A percentile compares a stretch with the other conserved stretches of the same genome.
Conservation (phyloP, 2,113 vertebrate genomes). For the Brachyhypopomus occidentalis region DNA sequence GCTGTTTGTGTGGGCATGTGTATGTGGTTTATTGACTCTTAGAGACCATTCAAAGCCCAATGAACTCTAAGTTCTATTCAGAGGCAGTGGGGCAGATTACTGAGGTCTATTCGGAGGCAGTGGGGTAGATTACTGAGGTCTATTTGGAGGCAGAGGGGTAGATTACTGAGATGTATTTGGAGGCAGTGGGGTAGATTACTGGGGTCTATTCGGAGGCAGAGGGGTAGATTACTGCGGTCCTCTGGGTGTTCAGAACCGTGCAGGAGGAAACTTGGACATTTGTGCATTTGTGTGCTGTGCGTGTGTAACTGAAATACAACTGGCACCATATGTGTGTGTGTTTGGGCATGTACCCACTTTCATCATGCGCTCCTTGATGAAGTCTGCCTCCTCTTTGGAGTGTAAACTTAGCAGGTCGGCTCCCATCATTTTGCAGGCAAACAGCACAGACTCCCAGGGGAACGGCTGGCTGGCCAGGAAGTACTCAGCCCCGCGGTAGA, state of each 20-base stretch:
- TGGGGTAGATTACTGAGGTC: too few relatives aligned
- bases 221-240: too few relatives aligned
- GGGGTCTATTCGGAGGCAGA: too few relatives aligned
- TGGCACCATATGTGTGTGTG: constrained; percentile 24
- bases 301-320: not conserved
- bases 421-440: constrained; percentile 85
- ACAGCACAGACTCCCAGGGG: constrained; percentile 77
- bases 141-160: too few relatives aligned
- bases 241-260: too few relatives aligned
- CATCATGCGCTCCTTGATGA: constrained; percentile 81
- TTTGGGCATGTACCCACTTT: constrained; percentile 71
- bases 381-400: constrained; percentile 83
- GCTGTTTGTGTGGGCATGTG: not conserved
- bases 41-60: too few relatives aligned
- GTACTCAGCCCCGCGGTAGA: constrained; percentile 74
- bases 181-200: too few relatives aligned
- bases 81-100: too few relatives aligned
- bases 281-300: not conserved
- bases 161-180: too few relatives aligned
- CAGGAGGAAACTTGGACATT: not conserved
- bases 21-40: not conserved
- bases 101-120: too few relatives aligned
- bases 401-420: constrained; percentile 81
- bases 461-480: constrained; percentile 74
- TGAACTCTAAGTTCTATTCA: too few relatives aligned